Percentiles rank a stretch among this genome's conserved stretches.
phyloP scores from a whole-genome alignment of 2,888 invertebrate genomes.

The Mesorhabditis spiculigera region DNA sequence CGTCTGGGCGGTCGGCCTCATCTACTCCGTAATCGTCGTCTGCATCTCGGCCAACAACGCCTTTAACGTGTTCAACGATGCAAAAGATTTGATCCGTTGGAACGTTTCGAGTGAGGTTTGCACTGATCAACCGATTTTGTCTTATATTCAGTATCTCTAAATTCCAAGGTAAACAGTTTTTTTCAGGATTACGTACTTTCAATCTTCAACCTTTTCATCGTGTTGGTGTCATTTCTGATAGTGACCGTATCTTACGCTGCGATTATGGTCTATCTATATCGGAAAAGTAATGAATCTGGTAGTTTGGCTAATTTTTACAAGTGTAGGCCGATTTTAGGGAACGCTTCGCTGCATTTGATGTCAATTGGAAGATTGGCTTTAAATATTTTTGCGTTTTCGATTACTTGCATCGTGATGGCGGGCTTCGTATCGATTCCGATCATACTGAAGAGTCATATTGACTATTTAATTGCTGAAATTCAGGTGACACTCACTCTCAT shows the following conservation, averaged over 20 bases:
- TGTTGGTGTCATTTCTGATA: conserved; percentile 24
- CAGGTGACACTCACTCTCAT: conserved; percentile 11
- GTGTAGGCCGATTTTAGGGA: conserved; percentile 16
- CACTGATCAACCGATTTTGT: neutral
- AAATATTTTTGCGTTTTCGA: conserved; percentile 30
- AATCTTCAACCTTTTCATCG: conserved; percentile 31
- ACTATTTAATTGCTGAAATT: conserved; percentile 22
- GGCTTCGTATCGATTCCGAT: conserved; percentile 30
- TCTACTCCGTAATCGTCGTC: conserved; percentile 32
- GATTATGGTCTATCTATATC: conserved; percentile 29
- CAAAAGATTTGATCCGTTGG: conserved; percentile 29
- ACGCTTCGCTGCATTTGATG: conserved; percentile 23
- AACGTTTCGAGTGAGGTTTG: conserved; percentile 14
- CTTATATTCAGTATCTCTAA: neutral
- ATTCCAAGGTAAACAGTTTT: neutral
- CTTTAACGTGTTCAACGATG: conserved; percentile 33
- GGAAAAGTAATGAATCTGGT: conserved; percentile 21
- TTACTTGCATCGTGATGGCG: conserved; percentile 34
- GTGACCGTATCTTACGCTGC: conserved; percentile 26
- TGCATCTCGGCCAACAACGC: conserved; percentile 32
- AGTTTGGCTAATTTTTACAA: neutral
- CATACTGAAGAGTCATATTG: conserved; percentile 27
- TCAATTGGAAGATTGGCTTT: conserved; percentile 24
- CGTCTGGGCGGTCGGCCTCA: conserved; percentile 26
- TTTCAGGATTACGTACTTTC: conserved; percentile 29